Conservation (phyloP, 2,888 invertebrate species). For the Philereme vetulata region DNA sequence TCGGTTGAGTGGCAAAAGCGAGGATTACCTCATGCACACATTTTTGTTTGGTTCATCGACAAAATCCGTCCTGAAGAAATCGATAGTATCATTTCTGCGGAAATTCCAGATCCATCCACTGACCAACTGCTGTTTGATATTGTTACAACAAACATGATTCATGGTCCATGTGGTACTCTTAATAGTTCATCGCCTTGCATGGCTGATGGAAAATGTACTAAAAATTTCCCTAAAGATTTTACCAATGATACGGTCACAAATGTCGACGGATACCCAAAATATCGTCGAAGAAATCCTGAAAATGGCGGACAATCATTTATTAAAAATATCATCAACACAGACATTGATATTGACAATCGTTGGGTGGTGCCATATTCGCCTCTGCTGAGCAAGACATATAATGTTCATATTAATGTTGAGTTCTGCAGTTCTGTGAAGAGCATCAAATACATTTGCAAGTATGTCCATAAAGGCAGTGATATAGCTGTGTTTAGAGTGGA, state of each 20-base stretch:
- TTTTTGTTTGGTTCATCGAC: too few species aligned
- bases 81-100: slow-evolving; percentile 41
- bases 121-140: slow-evolving; percentile 35
- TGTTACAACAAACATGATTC: slow-evolving; percentile 42
- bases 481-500: slow-evolving; percentile 21
- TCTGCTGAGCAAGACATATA: slow-evolving; percentile 32
- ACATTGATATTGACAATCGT: slow-evolving; percentile 29
- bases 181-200: slow-evolving; percentile 40
- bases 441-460: slow-evolving; percentile 40
- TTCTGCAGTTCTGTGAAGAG: slow-evolving; percentile 33
- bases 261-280: slow-evolving; percentile 45
- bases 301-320: slow-evolving; percentile 39
- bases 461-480: slow-evolving; percentile 40
- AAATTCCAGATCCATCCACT: slow-evolving; percentile 37
- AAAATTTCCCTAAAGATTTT: slow-evolving; percentile 43
- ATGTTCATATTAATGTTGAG: slow-evolving; percentile 36
- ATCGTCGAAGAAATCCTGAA: slow-evolving; percentile 40
- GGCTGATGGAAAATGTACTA: slow-evolving; percentile 38
- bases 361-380: slow-evolving; percentile 39
- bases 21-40: too few species aligned
- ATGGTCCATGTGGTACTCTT: slow-evolving; percentile 41
- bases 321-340: too few species aligned
- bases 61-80: too few species aligned
- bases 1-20: too few species aligned
- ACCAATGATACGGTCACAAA: slow-evolving; percentile 37